Conservation (phyloP, 2,888 invertebrate genomes). For the Hirtodrosophila confusa region DNA sequence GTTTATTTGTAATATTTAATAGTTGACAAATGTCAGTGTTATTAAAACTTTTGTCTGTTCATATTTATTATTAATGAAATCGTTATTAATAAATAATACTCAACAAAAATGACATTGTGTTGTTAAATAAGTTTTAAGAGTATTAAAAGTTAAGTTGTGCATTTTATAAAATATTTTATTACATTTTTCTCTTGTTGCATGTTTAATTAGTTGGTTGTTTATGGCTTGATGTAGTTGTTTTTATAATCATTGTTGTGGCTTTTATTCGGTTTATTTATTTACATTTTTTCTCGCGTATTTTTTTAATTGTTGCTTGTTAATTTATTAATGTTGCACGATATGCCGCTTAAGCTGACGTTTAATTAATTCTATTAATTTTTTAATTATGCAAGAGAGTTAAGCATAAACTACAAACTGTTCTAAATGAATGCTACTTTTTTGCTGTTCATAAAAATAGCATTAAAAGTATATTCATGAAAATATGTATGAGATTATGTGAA, state of each 20-base stretch:
- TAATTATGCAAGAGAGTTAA: constrained; percentile 29
- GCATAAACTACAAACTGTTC: constrained; percentile 22
- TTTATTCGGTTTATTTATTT: constrained; percentile 66
- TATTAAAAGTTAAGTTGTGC: constrained; percentile 25
- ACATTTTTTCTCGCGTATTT: constrained; percentile 24
- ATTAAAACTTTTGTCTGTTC: too few species aligned
- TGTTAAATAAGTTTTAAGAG: constrained; percentile 14
- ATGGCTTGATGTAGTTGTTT: constrained; percentile 35
- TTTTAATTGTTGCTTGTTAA: constrained; percentile 52
- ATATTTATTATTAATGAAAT: neutral
- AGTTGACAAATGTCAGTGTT: too few species aligned
- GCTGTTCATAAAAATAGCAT: constrained; percentile 41
- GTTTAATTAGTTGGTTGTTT: constrained; percentile 76
- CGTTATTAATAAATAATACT: too few species aligned
- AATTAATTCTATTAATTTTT: constrained; percentile 73
- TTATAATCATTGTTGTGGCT: constrained; percentile 49
- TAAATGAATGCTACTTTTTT: constrained; percentile 40
- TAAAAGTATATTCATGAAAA: constrained; percentile 1
- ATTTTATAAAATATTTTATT: constrained; percentile 16
- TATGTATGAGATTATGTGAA: constrained; percentile 5
- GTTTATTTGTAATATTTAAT: too few species aligned
- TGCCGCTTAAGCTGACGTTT: constrained; percentile 72
- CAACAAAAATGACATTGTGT: too few species aligned
- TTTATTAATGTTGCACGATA: constrained; percentile 77
- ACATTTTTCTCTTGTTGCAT: constrained; percentile 37